These are phyloP conservation scores for Bilobella aurantiaca DNA, from an alignment of 1,140 invertebrate species.

Conservation along the genomic window DNA sequence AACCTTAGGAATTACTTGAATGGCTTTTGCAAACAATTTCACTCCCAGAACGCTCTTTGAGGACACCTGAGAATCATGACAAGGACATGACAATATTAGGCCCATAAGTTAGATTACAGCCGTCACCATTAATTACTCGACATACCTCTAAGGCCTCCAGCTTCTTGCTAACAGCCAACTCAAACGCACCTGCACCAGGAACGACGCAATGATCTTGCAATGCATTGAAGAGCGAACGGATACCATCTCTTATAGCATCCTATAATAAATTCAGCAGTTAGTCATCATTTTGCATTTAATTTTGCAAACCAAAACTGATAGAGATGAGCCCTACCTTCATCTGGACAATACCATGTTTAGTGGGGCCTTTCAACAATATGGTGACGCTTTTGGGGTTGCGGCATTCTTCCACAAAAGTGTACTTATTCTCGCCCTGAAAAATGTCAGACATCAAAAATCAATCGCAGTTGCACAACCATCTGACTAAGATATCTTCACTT, in stretches of 20 bases:
- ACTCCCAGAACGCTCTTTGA: too few relatives aligned
- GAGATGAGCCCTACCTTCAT: constrained; percentile 53
- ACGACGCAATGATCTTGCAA: constrained; percentile 79
- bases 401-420: constrained; percentile 93
- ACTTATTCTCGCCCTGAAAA: constrained; percentile 92
- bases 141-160: constrained; percentile 44
- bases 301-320: too few relatives aligned
- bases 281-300: too few relatives aligned
- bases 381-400: constrained; percentile 93
- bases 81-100: constrained; percentile 83
- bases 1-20: constrained; percentile 91
- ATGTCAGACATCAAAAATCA: not conserved
- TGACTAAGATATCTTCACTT: constrained; percentile 32
- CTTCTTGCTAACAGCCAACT: constrained; percentile 76
- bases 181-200: constrained; percentile 94
- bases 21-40: constrained; percentile 89
- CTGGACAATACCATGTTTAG: constrained; percentile 86
- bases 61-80: too few relatives aligned
- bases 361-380: constrained; percentile 90
- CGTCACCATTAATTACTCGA: too few relatives aligned
- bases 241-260: constrained; percentile 91
- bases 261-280: too few relatives aligned
- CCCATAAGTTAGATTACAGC: constrained; percentile 37
- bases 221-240: constrained; percentile 91
- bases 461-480: too few relatives aligned